Percentiles rank a stretch among this genome's conserved stretches.
Conservation (phyloP, 1,140 invertebrate genomes). For the Heterodera schachtii region DNA sequence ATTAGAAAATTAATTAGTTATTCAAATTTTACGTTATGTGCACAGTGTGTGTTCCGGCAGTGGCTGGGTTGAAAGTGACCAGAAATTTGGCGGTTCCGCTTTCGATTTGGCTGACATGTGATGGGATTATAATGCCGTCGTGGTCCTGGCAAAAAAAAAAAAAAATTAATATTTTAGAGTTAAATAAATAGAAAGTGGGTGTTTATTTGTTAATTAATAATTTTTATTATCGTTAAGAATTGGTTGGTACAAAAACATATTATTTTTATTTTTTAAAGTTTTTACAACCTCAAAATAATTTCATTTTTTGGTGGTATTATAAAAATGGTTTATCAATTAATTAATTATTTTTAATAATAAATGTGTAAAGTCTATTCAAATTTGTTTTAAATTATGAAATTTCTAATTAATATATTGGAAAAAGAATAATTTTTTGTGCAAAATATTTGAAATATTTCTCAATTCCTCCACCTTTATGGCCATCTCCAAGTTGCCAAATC, state of each 20-base stretch:
- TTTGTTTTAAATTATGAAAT: no score
- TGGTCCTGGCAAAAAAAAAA: background rate
- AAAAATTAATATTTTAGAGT: constrained; percentile 47
- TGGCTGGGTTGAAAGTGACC: constrained; percentile 67
- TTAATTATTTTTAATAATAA: no score
- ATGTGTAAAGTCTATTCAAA: no score
- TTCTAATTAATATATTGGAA: no score
- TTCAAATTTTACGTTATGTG: constrained; percentile 58
- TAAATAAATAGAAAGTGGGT: constrained; percentile 53
- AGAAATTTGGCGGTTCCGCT: constrained; percentile 66
- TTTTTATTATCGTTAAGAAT: background rate
- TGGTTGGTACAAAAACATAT: no score
- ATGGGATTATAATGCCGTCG: constrained; percentile 62
- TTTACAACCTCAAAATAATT: no score
- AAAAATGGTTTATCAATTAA: no score
- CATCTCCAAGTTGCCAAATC: constrained; percentile 69
- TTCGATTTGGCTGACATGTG: constrained; percentile 62
- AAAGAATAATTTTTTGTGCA: no score
- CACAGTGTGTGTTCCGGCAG: constrained; percentile 65
- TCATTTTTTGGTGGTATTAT: no score
- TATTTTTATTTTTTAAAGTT: no score
- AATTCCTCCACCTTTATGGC: constrained; percentile 63
- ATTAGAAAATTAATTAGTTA: background rate
- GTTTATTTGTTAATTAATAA: constrained; percentile 38
- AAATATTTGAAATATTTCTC: background rate